Conservation (phyloP, 2,797 vertebrate species). For the Spheniscus humboldti region DNA sequence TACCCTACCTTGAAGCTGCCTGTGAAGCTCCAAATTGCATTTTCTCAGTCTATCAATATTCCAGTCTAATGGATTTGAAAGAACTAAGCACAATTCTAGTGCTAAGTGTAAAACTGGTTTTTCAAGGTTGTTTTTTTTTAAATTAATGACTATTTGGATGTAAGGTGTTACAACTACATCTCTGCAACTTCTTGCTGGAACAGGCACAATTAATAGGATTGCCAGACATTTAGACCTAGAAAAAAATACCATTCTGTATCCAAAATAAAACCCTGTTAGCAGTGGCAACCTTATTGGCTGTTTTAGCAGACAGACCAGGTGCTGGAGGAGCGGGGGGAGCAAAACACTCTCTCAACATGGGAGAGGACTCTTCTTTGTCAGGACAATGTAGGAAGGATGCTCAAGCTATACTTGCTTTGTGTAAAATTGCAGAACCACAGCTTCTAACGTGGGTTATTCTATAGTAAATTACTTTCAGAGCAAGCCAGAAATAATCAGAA, state of each 20-base stretch:
- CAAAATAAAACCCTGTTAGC: background rate
- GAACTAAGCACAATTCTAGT: background rate
- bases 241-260: background rate
- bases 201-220: background rate
- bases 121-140: background rate
- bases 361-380: background rate
- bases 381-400: background rate
- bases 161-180: background rate
- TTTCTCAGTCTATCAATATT: background rate
- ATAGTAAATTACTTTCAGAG: background rate
- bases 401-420: background rate
- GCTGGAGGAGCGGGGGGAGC: background rate
- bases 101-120: background rate
- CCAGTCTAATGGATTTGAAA: background rate
- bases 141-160: background rate
- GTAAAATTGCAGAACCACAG: background rate
- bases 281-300: background rate
- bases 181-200: background rate
- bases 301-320: background rate
- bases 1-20: background rate
- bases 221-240: background rate
- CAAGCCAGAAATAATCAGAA: constrained; percentile 4
- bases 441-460: background rate
- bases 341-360: background rate
- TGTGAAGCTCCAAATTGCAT: background rate